Conservation (phyloP, 53 echinoderm and acorn worm species). For the Holothuria scabra region DNA sequence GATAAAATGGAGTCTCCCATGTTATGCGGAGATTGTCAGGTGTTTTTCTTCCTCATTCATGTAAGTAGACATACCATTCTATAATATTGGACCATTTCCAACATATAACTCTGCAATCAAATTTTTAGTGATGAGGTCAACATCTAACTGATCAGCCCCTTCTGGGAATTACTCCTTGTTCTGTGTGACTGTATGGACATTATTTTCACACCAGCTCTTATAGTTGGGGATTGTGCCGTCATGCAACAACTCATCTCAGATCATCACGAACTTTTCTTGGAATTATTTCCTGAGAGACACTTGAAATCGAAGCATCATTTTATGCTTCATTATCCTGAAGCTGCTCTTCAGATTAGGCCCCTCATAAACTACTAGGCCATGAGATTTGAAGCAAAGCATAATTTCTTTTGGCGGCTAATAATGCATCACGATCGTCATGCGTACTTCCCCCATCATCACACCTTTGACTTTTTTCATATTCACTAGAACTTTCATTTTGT, state of each 20-base stretch:
- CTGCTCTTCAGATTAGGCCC: constrained; percentile 50
- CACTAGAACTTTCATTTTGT: too few species aligned
- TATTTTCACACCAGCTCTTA: constrained; percentile 43
- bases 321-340: constrained; percentile 58
- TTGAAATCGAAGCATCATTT: constrained; percentile 59
- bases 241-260: constrained; percentile 43
- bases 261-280: constrained; percentile 40
- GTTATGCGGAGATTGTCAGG: too few species aligned
- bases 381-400: constrained; percentile 67
- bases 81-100: too few species aligned
- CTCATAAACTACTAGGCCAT: constrained; percentile 51
- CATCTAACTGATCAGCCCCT: too few species aligned
- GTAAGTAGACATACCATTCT: too few species aligned
- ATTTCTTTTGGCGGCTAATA: constrained; percentile 49
- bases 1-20: too few species aligned
- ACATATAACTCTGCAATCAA: too few species aligned
- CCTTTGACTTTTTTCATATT: too few species aligned
- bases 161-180: constrained; percentile 58
- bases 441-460: too few species aligned
- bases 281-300: constrained; percentile 1
- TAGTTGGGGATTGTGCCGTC: constrained; percentile 44
- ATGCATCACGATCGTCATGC: too few species aligned
- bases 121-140: too few species aligned
- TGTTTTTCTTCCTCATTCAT: too few species aligned
- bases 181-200: constrained; percentile 48